A percentile compares a stretch with the other conserved stretches of the same genome.
Conservation (phyloP, 53 echinoderm and acorn worm species). For the Zoroaster sp. region DNA sequence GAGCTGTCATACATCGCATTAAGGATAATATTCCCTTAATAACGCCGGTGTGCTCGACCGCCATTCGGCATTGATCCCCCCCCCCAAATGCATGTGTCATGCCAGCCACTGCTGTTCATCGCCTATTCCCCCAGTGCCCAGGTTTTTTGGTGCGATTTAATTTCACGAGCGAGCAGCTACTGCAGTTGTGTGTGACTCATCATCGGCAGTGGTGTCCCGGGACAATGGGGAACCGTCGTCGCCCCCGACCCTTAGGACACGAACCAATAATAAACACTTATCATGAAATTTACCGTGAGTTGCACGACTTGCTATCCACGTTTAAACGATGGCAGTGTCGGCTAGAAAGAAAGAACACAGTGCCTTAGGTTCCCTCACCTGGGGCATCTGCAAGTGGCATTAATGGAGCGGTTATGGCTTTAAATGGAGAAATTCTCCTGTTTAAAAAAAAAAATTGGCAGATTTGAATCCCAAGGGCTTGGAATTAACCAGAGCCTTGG, state of each 20-base stretch:
- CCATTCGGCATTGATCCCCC: not conserved
- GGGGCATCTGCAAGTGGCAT: not conserved
- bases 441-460: not conserved
- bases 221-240: constrained; percentile 24
- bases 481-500: not conserved
- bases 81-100: not conserved
- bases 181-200: constrained; percentile 11
- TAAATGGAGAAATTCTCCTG: not conserved
- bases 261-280: constrained; percentile 52
- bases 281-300: constrained; percentile 27
- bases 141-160: constrained; percentile 41
- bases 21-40: constrained; percentile 48
- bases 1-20: constrained; percentile 37
- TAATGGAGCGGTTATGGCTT: not conserved
- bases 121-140: not conserved
- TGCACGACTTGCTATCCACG: not conserved
- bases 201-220: constrained; percentile 19
- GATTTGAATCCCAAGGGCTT: not conserved
- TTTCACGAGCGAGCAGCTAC: constrained; percentile 52
- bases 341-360: not conserved
- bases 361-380: not conserved
- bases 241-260: constrained; percentile 7
- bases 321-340: constrained; percentile 15
- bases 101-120: not conserved
- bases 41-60: not conserved